These are phyloP conservation scores for Caranx melampygus DNA, from an alignment of 2,113 vertebrate genomes.

Conservation along the genomic window DNA sequence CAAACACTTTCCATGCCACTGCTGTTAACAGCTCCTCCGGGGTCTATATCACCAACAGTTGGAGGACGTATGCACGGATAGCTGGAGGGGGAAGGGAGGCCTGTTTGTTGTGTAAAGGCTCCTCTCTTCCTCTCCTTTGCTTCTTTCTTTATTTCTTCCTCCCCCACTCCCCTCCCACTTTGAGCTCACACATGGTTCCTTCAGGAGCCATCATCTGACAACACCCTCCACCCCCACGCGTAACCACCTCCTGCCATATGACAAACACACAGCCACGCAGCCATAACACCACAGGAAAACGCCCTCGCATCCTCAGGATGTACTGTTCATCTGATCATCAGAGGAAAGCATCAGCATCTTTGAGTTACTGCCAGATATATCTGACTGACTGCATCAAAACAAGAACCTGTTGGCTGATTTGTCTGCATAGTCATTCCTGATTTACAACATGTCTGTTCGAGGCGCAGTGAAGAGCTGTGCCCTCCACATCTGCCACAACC, in stretches of 20 bases:
- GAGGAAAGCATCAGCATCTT: slow-evolving; percentile 57
- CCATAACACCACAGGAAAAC: slow-evolving; percentile 76
- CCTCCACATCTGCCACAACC: not conserved
- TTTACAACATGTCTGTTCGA: slow-evolving; percentile 12
- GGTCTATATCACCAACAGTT: slow-evolving; percentile 78
- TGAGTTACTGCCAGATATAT: slow-evolving; percentile 41
- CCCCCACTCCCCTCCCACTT: slow-evolving; percentile 63
- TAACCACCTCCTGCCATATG: slow-evolving; percentile 76
- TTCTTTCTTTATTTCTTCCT: slow-evolving; percentile 68
- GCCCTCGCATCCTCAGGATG: slow-evolving; percentile 79
- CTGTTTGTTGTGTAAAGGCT: slow-evolving; percentile 78
- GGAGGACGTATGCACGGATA: slow-evolving; percentile 62
- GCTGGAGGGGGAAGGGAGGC: slow-evolving; percentile 67
- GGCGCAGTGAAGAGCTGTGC: not conserved
- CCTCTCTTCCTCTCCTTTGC: slow-evolving; percentile 64
- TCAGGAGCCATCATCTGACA: slow-evolving; percentile 78
- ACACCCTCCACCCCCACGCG: slow-evolving; percentile 71
- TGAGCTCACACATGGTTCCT: slow-evolving; percentile 76
- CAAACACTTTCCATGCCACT: slow-evolving; percentile 72
- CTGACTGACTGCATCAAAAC: slow-evolving; percentile 32
- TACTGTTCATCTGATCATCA: slow-evolving; percentile 63
- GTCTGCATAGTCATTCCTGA: not conserved
- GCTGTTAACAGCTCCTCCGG: slow-evolving; percentile 78
- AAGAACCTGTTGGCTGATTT: slow-evolving; percentile 21
- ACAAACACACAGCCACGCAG: slow-evolving; percentile 65